These are phyloP conservation scores for Argopecten irradians DNA, from an alignment of 1,140 invertebrate species.

Conservation along the genomic window DNA sequence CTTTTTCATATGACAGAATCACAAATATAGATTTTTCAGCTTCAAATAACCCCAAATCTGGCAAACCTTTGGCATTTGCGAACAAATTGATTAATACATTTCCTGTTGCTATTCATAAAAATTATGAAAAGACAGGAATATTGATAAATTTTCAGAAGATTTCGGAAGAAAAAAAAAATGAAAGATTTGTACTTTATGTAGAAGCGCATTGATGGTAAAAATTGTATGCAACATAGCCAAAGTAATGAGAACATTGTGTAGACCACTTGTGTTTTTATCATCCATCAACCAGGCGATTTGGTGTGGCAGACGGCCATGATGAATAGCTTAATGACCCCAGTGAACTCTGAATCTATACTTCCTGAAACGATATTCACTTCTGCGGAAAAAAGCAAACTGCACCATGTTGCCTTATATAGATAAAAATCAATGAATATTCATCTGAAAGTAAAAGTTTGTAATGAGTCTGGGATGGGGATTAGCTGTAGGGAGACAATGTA, in stretches of 20 bases:
- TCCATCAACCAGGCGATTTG: neutral
- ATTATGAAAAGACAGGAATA: too few relatives aligned
- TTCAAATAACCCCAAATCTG: too few relatives aligned
- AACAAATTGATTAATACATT: too few relatives aligned
- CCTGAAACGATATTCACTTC: neutral
- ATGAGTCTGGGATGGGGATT: neutral
- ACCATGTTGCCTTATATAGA: neutral
- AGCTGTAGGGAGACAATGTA: neutral
- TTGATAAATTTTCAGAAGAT: too few relatives aligned
- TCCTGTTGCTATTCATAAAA: too few relatives aligned
- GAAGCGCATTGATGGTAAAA: neutral
- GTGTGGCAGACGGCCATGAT: neutral
- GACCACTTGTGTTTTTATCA: neutral
- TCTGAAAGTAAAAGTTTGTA: neutral
- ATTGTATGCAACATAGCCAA: neutral
- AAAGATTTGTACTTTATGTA: neutral
- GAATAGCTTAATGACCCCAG: neutral
- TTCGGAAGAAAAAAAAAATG: too few relatives aligned
- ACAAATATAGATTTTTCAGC: too few relatives aligned
- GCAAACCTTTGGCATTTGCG: too few relatives aligned
- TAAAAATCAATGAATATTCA: slow-evolving; percentile 11
- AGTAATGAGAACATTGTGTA: neutral
- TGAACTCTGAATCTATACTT: neutral
- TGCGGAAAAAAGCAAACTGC: neutral
- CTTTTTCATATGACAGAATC: too few relatives aligned